Evolutionary conservation across 2,113 vertebrate species (phyloP).

Genomic region (Pelecanoides urinatrix): DNA sequence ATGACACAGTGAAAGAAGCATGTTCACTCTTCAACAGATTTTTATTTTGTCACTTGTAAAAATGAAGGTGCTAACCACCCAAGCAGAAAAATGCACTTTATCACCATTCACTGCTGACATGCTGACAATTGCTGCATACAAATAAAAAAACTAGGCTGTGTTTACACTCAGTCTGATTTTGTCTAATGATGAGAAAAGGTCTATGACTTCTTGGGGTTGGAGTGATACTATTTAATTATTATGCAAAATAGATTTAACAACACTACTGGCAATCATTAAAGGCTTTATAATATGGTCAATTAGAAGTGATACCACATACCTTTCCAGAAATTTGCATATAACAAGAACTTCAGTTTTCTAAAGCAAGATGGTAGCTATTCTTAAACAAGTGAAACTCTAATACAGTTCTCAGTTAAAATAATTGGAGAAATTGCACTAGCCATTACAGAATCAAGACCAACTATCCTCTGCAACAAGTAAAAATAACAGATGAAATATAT

Average conservation of each 20-base stretch:
- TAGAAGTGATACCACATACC: neutral
- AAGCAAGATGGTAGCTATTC: neutral
- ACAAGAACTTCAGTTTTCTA: neutral
- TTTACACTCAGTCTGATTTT: slow-evolving; percentile 79
- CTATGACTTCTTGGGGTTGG: slow-evolving; percentile 35
- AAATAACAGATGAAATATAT: neutral
- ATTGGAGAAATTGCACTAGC: neutral
- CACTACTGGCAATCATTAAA: neutral
- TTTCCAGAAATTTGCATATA: neutral
- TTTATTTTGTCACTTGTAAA: slow-evolving; percentile 89
- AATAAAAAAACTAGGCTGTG: slow-evolving; percentile 75
- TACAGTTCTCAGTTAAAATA: neutral
- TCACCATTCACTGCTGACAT: slow-evolving; percentile 81
- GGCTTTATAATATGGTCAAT: slow-evolving; percentile 2
- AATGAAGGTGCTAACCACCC: slow-evolving; percentile 86
- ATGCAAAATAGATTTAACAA: slow-evolving; percentile 52
- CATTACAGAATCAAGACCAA: accelerated
- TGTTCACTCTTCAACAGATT: slow-evolving; percentile 87
- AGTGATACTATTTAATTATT: slow-evolving; percentile 66
- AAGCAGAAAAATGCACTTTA: slow-evolving; percentile 92
- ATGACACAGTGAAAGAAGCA: slow-evolving; percentile 88
- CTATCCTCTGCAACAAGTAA: neutral
- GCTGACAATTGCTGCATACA: slow-evolving; percentile 83
- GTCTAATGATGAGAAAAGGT: slow-evolving; percentile 71
- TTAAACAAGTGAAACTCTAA: neutral